Base-by-base conservation (phyloP, 2,113 vertebrate species). In the Tauraco erythrolophus region DNA sequence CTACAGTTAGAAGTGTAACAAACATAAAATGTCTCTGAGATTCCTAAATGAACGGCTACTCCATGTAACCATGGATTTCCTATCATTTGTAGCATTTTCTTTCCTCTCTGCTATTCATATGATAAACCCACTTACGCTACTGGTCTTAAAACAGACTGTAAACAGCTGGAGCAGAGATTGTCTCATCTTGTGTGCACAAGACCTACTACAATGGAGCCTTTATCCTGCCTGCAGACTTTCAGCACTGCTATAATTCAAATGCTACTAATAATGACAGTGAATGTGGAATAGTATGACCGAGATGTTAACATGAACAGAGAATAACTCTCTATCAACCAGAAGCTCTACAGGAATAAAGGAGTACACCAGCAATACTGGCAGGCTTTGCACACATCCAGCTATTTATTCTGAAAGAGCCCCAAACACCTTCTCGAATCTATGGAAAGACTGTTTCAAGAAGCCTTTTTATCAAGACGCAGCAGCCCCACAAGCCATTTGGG, bases 171-270 rank as follows among this genome's bases (percentile, higher is more conserved):
- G 70, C 81, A 92, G 94, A 89, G 70, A 89, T 33, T 69, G 57
- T 85, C 74, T 96, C 95, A 27, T 96, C 93, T 33, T 82, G 69
- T 62, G 65, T 79, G 92, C 89, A 70, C 84, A 74, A 85, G 81
- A 91, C 28, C 61, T 33, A 51, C 77, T 54, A 94, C 89, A 95
- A 96, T 77, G 81, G 66, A 82, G 89, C 66, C 78, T 94, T 97
- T 97, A 95, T 96, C 77, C 74, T 51, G 74, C 82, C 96, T 88
- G 77, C 89, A 95, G 94, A 88, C 91, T 89, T 88, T 11, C 54
- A 89, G 92, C 92, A 70, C 77, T 92, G 89, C 97, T 89, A 8
- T 62, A 89, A 95, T 88, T 91, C 91, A 93, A 85, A 88, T 66
- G 88, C 51, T 66, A 43, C 90, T 81, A 90, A 48, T 61, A 95